Conservation (phyloP, 2,888 invertebrate genomes). For the Callosobruchus maculatus region DNA sequence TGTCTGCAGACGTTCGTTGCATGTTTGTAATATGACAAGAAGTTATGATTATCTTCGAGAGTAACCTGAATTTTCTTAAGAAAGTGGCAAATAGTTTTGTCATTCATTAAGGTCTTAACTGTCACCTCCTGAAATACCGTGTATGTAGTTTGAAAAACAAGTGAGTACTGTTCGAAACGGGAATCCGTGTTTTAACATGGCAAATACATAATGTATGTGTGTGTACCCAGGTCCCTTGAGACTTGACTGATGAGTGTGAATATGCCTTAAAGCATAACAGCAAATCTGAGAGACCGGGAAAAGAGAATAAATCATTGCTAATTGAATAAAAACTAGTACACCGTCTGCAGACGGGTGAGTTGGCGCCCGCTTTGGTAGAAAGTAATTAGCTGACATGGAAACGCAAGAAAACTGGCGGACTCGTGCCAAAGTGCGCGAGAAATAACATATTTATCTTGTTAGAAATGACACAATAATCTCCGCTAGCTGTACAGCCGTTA, state of each 20-base stretch:
- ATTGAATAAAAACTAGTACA: not conserved
- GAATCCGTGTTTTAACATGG: too few relatives aligned
- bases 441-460: conserved; percentile 6
- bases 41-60: too few relatives aligned
- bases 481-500: not conserved
- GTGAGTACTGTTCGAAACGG: too few relatives aligned
- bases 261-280: not conserved
- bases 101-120: too few relatives aligned
- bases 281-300: not conserved
- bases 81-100: too few relatives aligned
- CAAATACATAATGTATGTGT: too few relatives aligned
- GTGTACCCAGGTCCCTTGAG: too few relatives aligned
- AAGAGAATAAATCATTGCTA: not conserved
- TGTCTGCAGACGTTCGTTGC: not conserved
- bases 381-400: not conserved
- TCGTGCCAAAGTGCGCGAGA: conserved; percentile 1
- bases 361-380: not conserved
- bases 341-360: not conserved
- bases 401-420: not conserved
- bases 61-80: too few relatives aligned
- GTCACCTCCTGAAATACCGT: too few relatives aligned
- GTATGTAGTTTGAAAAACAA: too few relatives aligned
- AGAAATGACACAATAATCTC: conserved; percentile 8
- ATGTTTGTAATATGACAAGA: too few relatives aligned
- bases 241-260: not conserved